phyloP scores from a whole-genome alignment of 2,113 vertebrate genomes.

The Antechinus flavipes region DNA sequence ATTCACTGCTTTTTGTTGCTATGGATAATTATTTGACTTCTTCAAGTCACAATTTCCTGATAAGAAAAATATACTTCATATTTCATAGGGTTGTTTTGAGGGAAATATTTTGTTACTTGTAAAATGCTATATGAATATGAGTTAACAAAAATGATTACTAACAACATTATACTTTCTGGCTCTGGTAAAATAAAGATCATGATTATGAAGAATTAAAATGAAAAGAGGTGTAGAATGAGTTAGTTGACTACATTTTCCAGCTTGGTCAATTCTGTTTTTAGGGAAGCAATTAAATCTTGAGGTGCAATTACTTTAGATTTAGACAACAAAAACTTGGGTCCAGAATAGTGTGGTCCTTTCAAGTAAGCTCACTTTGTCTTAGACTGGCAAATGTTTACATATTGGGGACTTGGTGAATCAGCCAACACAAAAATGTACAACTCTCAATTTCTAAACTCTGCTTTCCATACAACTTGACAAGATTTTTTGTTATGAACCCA shows the following conservation, averaged over 20 bases:
- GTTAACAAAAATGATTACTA: neutral
- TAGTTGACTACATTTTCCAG: neutral
- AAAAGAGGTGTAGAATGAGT: neutral
- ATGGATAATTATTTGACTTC: neutral
- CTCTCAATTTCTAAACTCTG: conserved; percentile 53
- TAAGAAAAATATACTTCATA: neutral
- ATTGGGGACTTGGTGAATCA: conserved; percentile 50
- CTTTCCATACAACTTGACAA: conserved; percentile 70
- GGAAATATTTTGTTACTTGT: neutral
- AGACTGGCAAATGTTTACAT: conserved; percentile 61
- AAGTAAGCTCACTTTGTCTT: conserved; percentile 20
- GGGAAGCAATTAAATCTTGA: neutral
- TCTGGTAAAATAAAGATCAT: neutral
- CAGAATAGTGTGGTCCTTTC: conserved; percentile 9
- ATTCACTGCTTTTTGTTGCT: neutral
- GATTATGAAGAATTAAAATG: neutral
- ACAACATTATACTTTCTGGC: neutral
- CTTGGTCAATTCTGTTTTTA: neutral
- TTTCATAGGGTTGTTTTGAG: neutral
- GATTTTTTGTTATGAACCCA: conserved; percentile 55
- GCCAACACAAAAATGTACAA: conserved; percentile 71
- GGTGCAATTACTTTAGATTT: neutral
- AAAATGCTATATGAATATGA: neutral
- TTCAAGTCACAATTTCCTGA: neutral
- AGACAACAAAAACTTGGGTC: neutral